These are phyloP conservation scores for Pristionchus exspectatus DNA, from an alignment of 2,888 invertebrate genomes.

Conservation along the genomic window DNA sequence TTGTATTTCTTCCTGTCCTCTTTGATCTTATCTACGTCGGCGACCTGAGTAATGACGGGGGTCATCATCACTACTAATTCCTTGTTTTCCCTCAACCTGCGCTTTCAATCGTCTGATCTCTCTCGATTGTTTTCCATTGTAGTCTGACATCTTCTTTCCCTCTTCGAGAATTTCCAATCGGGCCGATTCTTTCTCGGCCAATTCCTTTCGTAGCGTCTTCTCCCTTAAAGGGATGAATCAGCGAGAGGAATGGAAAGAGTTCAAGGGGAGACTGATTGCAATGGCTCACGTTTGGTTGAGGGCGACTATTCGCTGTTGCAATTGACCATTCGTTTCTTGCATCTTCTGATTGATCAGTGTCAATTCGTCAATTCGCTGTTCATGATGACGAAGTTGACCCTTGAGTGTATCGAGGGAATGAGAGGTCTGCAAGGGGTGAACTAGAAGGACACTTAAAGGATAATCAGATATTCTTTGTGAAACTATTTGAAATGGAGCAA, in stretches of 20 bases:
- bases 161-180: slow-evolving; percentile 69
- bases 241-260: slow-evolving; percentile 15
- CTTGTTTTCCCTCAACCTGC: slow-evolving; percentile 56
- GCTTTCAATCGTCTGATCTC: slow-evolving; percentile 69
- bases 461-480: not conserved
- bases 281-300: slow-evolving; percentile 57
- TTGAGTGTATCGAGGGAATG: slow-evolving; percentile 56
- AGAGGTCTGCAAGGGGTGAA: not conserved
- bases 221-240: slow-evolving; percentile 13
- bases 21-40: slow-evolving; percentile 60
- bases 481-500: not conserved
- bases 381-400: slow-evolving; percentile 65
- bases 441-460: not conserved
- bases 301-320: slow-evolving; percentile 61
- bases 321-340: slow-evolving; percentile 61
- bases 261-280: not conserved
- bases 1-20: slow-evolving; percentile 59
- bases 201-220: slow-evolving; percentile 60
- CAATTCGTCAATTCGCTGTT: slow-evolving; percentile 68
- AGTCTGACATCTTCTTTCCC: slow-evolving; percentile 66
- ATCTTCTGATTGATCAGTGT: slow-evolving; percentile 62
- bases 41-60: slow-evolving; percentile 21
- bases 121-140: slow-evolving; percentile 70
- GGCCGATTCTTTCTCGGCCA: slow-evolving; percentile 69
- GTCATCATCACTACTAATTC: not conserved